These are phyloP conservation scores for Gavia stellata DNA, from an alignment of 2,113 vertebrate species.

Conservation along the genomic window DNA sequence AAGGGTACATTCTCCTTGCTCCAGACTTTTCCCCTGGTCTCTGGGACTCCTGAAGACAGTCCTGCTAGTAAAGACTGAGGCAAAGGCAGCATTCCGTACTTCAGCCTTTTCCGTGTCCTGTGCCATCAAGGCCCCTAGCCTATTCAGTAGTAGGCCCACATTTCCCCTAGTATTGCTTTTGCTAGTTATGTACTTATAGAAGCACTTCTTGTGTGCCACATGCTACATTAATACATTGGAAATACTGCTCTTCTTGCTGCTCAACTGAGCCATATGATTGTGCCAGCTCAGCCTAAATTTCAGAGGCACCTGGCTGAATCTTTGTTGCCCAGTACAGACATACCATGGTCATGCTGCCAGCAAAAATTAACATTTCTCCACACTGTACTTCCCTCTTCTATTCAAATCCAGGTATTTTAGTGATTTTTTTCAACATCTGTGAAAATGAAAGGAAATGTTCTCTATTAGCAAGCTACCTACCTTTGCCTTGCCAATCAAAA, in stretches of 20 bases:
- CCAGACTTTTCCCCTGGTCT: too few species aligned
- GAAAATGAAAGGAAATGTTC: neutral
- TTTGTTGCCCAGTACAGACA: neutral
- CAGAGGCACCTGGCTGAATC: too few species aligned
- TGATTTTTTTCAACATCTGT: neutral
- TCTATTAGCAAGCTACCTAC: constrained; percentile 35
- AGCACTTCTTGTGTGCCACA: neutral
- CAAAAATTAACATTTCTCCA: neutral
- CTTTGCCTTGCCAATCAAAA: constrained; percentile 65
- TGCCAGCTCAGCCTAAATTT: neutral
- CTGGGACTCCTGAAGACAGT: too few species aligned
- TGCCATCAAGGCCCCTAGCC: too few species aligned
- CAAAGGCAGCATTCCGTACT: too few species aligned
- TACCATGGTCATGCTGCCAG: neutral
- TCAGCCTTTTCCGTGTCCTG: too few species aligned
- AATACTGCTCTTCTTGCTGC: neutral
- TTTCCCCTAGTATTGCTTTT: too few species aligned
- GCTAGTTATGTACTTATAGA: too few species aligned
- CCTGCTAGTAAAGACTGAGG: too few species aligned
- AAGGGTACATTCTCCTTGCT: too few species aligned
- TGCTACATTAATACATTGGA: neutral
- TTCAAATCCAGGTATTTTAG: neutral
- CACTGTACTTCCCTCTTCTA: neutral
- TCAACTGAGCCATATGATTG: neutral
- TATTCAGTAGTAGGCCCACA: too few species aligned